These are phyloP conservation scores for Eupithecia insigniata DNA, from an alignment of 2,888 invertebrate species.

Conservation along the genomic window DNA sequence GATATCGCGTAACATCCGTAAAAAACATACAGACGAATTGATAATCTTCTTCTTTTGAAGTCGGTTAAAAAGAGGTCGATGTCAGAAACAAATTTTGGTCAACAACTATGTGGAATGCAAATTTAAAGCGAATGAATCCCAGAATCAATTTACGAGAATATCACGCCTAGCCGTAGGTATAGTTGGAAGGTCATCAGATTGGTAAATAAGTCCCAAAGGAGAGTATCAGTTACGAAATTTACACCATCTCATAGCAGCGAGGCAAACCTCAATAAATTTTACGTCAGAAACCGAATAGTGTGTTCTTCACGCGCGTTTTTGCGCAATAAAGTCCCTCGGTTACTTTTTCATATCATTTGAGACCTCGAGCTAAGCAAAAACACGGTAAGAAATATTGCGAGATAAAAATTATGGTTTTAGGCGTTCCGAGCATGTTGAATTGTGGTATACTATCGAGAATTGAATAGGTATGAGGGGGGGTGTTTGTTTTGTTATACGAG, in stretches of 20 bases:
- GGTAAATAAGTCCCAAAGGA: background rate
- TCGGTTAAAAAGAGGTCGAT: too few species aligned
- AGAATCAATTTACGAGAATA: background rate
- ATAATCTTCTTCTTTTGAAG: too few species aligned
- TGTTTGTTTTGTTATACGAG: too few species aligned
- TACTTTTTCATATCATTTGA: conserved; percentile 5
- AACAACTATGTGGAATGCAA: too few species aligned
- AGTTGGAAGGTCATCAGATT: background rate
- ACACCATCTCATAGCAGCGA: background rate
- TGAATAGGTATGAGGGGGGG: background rate
- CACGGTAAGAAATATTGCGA: background rate
- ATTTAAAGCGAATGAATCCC: background rate
- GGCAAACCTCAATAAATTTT: conserved; percentile 18
- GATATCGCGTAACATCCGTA: too few species aligned
- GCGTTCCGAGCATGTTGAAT: background rate
- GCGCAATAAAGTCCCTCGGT: conserved; percentile 4
- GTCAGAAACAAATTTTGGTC: too few species aligned
- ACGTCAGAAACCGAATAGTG: background rate
- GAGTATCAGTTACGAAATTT: conserved; percentile 13
- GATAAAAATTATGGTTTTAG: background rate
- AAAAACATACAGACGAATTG: too few species aligned
- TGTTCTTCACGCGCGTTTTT: conserved; percentile 12
- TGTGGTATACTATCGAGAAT: too few species aligned
- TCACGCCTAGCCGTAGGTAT: background rate
- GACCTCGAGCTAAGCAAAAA: background rate